These are phyloP conservation scores for Melanotaenia trifasciata DNA, from an alignment of 2,797 vertebrate genomes.

Conservation along the genomic window DNA sequence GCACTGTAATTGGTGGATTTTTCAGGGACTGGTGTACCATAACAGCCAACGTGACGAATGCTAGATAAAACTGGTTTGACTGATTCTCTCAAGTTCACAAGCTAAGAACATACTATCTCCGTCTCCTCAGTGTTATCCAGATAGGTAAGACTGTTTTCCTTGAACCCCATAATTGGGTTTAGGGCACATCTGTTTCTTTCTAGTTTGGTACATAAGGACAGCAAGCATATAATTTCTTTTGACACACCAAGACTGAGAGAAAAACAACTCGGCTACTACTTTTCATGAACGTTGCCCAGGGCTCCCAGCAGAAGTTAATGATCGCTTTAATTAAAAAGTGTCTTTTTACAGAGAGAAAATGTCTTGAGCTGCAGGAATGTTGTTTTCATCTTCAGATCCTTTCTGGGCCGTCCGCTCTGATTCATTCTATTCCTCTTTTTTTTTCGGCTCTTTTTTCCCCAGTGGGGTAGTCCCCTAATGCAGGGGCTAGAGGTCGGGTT, in stretches of 20 bases:
- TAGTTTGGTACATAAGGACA: constrained; percentile 46
- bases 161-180: constrained; percentile 60
- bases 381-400: constrained; percentile 77
- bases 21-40: constrained; percentile 57
- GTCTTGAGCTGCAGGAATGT: constrained; percentile 79
- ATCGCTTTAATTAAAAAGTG: constrained; percentile 80
- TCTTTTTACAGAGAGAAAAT: constrained; percentile 73
- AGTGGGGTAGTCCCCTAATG: constrained; percentile 73
- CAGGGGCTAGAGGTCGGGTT: constrained; percentile 81
- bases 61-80: constrained; percentile 44
- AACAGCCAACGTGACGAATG: constrained; percentile 41
- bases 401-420: constrained; percentile 37
- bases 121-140: constrained; percentile 21
- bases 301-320: constrained; percentile 56
- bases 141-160: constrained; percentile 47
- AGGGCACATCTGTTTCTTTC: constrained; percentile 72
- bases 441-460: constrained; percentile 15
- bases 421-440: constrained; percentile 22
- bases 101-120: constrained; percentile 35
- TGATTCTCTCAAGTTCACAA: constrained; percentile 37
- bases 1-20: constrained; percentile 64
- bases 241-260: constrained; percentile 52
- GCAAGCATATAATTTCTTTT: constrained; percentile 67
- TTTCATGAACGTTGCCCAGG: constrained; percentile 57
- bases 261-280: constrained; percentile 59